Conservation (phyloP, 1,140 invertebrate genomes). For the Samia ricini region DNA sequence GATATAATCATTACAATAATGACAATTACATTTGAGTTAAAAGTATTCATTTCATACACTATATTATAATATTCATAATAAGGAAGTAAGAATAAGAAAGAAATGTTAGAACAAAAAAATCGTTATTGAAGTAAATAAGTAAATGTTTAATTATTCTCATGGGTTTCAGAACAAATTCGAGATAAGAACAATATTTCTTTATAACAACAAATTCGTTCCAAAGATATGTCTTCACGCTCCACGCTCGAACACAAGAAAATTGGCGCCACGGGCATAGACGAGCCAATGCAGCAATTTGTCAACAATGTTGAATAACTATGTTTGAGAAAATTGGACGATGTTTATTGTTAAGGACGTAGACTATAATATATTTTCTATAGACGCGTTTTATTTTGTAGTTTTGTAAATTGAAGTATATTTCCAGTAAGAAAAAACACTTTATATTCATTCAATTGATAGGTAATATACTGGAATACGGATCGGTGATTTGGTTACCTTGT, state of each 20-base stretch:
- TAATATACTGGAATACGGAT: no score
- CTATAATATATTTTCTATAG: not conserved
- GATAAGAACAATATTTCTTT: not conserved
- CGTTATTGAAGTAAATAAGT: no score
- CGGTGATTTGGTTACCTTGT: no score
- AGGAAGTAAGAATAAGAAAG: no score
- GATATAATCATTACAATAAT: no score
- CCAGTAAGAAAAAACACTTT: no score
- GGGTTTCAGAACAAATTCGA: not conserved
- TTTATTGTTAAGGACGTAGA: not conserved
- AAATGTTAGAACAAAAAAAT: no score
- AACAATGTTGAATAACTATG: slow-evolving; percentile 9
- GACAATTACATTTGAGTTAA: no score
- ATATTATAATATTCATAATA: no score
- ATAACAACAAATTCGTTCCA: not conserved
- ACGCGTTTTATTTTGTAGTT: not conserved
- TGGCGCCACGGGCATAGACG: slow-evolving; percentile 21
- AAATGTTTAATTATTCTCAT: not conserved
- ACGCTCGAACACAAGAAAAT: slow-evolving; percentile 9
- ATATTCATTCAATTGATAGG: no score
- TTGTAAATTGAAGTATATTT: no score
- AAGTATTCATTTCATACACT: no score
- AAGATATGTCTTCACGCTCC: not conserved
- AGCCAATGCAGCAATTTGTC: slow-evolving; percentile 23
- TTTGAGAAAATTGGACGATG: not conserved